Conservation (phyloP, 2,888 invertebrate species). For the Lasioglossum leucozonium region DNA sequence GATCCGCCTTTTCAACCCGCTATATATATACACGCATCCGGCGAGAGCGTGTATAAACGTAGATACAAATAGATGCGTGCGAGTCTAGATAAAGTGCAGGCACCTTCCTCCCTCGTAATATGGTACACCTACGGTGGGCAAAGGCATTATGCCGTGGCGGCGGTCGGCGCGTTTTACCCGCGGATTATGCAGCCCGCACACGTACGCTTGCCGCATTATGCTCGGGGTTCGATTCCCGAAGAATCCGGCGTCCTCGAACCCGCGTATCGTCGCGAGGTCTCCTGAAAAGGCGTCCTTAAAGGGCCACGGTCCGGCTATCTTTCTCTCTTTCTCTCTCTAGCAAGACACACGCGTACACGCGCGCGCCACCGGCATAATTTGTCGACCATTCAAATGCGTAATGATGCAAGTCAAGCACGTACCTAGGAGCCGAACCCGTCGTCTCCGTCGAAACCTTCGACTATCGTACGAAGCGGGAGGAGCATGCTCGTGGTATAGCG, state of each 20-base stretch:
- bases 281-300: slow-evolving; percentile 59
- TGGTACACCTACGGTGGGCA: slow-evolving; percentile 58
- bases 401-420: slow-evolving; percentile 63
- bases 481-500: not conserved
- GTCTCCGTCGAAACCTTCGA: slow-evolving; percentile 29
- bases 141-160: slow-evolving; percentile 66
- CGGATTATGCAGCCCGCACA: slow-evolving; percentile 73
- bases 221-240: slow-evolving; percentile 60
- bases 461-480: slow-evolving; percentile 5
- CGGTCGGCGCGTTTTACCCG: slow-evolving; percentile 63
- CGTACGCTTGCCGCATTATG: slow-evolving; percentile 70
- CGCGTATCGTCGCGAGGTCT: slow-evolving; percentile 44
- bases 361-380: slow-evolving; percentile 54
- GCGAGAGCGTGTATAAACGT: slow-evolving; percentile 33
- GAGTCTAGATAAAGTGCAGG: slow-evolving; percentile 54
- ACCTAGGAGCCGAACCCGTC: slow-evolving; percentile 7
- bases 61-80: slow-evolving; percentile 51
- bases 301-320: not conserved
- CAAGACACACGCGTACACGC: slow-evolving; percentile 12
- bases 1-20: not conserved
- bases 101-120: slow-evolving; percentile 57
- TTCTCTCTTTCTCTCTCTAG: not conserved
- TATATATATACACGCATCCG: slow-evolving; percentile 33
- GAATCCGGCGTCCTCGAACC: slow-evolving; percentile 48
- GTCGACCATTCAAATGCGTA: slow-evolving; percentile 67